Evolutionary conservation across 2,888 invertebrate species (phyloP), one percentile per base, ranked within the genome.

Genomic region (Rhogogaster chlorosoma): DNA sequence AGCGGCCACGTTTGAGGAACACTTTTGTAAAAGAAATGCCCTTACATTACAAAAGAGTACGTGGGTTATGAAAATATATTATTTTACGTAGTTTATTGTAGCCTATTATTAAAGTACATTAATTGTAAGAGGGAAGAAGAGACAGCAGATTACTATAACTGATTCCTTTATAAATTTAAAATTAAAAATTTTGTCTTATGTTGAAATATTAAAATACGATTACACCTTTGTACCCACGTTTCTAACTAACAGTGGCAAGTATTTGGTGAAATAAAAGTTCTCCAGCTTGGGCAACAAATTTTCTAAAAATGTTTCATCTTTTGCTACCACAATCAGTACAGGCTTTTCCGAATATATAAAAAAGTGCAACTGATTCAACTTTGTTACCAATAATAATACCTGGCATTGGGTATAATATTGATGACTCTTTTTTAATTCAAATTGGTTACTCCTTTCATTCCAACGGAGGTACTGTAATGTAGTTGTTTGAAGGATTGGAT

Each of bases 331-430:
- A 29, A 67, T 67, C 5, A 22, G 6, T 15, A 67, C 29, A 15
- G 67, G 67, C 5, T 67, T 67, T 67, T 4, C 67, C 4, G 67
- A 4, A 67, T 67, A 32, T 12, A 67, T 67, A 10, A 15, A 67
- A 67, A 67, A 67, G 22, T 67, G 67, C 15, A 67, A 29, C 22
- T 10, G 29, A 67, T 67, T 22, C 15, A 29, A 29, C 32, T 67
- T 67, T 12, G 32, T 67, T 67, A 67, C 67, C 1, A 22, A 67
- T 12, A 67, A 15, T 22, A 67, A 10, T 67, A 67, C 32, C 22
- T 67, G 67, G 22, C 67, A 67, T 22, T 67, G 67, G 6, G 67
- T 67, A 29, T 67, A 67, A 67, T 67, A 67, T 22, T 29, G 67
- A 22, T 67, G 67, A 22, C 67, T 29, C 29, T 29, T 26, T 67